A percentile compares a stretch with the other conserved stretches of the same genome.
Conservation (phyloP, 2,797 vertebrate species). For the Rhabdomys pumilio region DNA sequence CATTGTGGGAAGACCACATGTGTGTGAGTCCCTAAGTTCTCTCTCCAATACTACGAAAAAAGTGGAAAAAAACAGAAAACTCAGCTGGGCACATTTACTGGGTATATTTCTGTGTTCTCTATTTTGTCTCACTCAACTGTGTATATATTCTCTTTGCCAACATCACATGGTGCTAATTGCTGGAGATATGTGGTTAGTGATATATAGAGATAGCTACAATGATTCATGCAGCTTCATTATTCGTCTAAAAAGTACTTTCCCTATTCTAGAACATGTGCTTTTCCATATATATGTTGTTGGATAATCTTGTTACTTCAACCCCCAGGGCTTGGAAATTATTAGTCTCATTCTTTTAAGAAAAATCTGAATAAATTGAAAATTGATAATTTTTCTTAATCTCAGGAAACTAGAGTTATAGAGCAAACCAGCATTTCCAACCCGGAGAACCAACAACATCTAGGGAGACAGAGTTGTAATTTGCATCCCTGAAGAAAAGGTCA, state of each 20-base stretch:
- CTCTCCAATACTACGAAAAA: not conserved
- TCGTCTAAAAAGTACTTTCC: constrained; percentile 48
- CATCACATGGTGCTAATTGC: constrained; percentile 10
- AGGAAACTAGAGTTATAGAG: not conserved
- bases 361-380: not conserved
- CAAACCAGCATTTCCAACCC: not conserved
- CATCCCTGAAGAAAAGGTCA: not conserved
- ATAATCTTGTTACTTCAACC: constrained; percentile 30
- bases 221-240: not conserved
- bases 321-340: not conserved
- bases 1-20: not conserved
- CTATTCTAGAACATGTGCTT: not conserved
- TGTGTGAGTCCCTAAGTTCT: not conserved
- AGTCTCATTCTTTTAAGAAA: constrained; percentile 3
- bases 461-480: constrained; percentile 9
- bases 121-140: constrained; percentile 8
- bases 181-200: not conserved
- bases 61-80: not conserved
- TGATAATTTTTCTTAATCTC: constrained; percentile 13
- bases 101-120: constrained; percentile 32
- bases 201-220: not conserved
- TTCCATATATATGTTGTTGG: constrained; percentile 30
- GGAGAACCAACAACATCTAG: not conserved
- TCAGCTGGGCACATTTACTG: constrained; percentile 15
- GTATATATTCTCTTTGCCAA: constrained; percentile 10